phyloP scores from a whole-genome alignment of 2,797 vertebrate genomes.

The Taenioides sp. region DNA sequence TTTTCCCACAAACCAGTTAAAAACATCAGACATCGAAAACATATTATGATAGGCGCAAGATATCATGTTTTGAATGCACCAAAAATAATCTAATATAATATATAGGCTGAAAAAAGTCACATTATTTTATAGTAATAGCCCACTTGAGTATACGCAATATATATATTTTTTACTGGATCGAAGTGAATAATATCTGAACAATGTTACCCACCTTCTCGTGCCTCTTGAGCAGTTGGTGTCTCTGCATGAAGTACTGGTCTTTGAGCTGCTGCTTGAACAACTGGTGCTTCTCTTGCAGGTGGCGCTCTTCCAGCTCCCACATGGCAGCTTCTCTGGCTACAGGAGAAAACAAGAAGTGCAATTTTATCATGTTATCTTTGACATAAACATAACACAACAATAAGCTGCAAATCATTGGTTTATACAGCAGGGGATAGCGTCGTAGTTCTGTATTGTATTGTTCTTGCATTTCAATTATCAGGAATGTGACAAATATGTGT shows the following conservation, averaged over 20 bases:
- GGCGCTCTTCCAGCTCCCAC: slow-evolving; percentile 98
- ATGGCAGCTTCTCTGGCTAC: slow-evolving; percentile 92
- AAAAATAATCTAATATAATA: no score
- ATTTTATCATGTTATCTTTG: not conserved
- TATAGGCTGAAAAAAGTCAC: no score
- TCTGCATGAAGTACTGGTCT: slow-evolving; percentile 99
- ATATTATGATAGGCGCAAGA: no score
- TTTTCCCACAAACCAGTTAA: no score
- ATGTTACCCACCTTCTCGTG: slow-evolving; percentile 90
- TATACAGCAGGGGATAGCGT: not conserved
- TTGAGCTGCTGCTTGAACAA: slow-evolving; percentile 96
- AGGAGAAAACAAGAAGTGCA: not conserved
- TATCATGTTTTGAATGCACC: no score
- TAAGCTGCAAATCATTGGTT: no score
- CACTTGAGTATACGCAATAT: no score
- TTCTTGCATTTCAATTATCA: not conserved
- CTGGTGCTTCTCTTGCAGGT: slow-evolving; percentile 98
- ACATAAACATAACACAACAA: not conserved
- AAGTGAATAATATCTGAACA: not conserved
- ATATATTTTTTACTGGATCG: no score
- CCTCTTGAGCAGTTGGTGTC: slow-evolving; percentile 96
- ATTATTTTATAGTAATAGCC: no score
- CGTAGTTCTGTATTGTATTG: not conserved
- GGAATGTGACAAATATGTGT: not conserved
- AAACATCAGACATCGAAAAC: no score